Evolutionary conservation across 1,140 invertebrate species (phyloP).

Genomic region (Mycetomoellerius zeteki): DNA sequence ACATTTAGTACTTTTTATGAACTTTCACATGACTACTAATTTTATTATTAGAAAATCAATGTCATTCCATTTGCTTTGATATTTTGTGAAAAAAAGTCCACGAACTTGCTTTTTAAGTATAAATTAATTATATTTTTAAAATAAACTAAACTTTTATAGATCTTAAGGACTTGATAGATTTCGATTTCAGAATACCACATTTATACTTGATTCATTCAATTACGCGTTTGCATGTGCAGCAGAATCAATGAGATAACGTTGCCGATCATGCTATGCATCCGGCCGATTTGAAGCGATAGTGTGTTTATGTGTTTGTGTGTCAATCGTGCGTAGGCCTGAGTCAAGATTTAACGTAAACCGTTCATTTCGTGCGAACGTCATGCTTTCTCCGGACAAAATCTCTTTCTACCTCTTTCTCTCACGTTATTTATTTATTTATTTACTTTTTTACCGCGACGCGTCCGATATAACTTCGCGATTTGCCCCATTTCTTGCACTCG

Average conservation of each 20-base stretch:
- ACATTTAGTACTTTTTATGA: background rate
- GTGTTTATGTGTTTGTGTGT: slow-evolving; percentile 65
- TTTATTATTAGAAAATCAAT: background rate
- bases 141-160: background rate
- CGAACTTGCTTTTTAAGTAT: background rate
- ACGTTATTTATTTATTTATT: background rate
- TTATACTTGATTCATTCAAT: slow-evolving; percentile 44
- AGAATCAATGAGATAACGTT: background rate
- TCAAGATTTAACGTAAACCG: slow-evolving; percentile 41
- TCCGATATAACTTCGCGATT: slow-evolving; percentile 47
- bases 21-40: background rate
- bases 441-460: slow-evolving; percentile 30
- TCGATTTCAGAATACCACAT: slow-evolving; percentile 17
- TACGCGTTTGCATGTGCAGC: slow-evolving; percentile 13
- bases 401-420: background rate
- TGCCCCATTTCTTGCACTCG: background rate
- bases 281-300: slow-evolving; percentile 57
- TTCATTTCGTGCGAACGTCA: slow-evolving; percentile 14
- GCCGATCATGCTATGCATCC: slow-evolving; percentile 33
- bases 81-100: background rate
- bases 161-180: slow-evolving; percentile 17
- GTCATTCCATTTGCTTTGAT: background rate
- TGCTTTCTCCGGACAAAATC: slow-evolving; percentile 13
- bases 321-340: slow-evolving; percentile 48
- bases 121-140: slow-evolving; percentile 9